Evolutionary conservation across 2,797 vertebrate species (phyloP).

Genomic region (Pogoniulus pusillus): DNA sequence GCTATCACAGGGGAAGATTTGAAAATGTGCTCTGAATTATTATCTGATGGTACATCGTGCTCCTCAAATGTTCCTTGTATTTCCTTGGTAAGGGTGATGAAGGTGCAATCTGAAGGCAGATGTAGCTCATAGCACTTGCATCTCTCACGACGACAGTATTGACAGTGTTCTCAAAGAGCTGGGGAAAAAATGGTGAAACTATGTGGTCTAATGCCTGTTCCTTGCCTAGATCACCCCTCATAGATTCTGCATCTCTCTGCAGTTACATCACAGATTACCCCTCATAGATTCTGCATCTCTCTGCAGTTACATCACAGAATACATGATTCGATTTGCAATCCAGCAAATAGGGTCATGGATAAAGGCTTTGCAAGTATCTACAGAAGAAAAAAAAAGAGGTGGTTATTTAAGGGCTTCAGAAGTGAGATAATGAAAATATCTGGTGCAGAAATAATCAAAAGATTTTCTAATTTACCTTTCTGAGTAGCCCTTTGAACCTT

Average conservation of each 20-base stretch:
- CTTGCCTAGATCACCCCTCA: background rate
- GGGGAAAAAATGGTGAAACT: background rate
- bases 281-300: constrained; percentile 23
- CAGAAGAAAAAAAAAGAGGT: background rate
- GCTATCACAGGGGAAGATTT: accelerated
- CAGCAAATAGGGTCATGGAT: background rate
- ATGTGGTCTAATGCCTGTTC: constrained; percentile 1
- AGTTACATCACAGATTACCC: constrained; percentile 4
- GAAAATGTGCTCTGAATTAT: background rate
- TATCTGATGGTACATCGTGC: accelerated
- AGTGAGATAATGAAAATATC: background rate
- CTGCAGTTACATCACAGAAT: constrained; percentile 15
- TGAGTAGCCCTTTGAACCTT: background rate
- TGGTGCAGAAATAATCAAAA: background rate
- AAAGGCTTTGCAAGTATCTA: background rate
- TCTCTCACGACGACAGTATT: background rate
- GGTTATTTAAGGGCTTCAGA: background rate
- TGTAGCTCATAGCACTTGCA: background rate
- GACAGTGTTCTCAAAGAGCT: background rate
- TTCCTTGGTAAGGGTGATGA: background rate
- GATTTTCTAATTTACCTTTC: background rate
- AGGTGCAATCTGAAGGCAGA: background rate
- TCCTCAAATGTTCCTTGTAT: background rate
- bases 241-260: constrained; percentile 27
- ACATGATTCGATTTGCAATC: constrained; percentile 13